Conservation (phyloP, 2,888 invertebrate genomes). For the Beris morrisii region DNA sequence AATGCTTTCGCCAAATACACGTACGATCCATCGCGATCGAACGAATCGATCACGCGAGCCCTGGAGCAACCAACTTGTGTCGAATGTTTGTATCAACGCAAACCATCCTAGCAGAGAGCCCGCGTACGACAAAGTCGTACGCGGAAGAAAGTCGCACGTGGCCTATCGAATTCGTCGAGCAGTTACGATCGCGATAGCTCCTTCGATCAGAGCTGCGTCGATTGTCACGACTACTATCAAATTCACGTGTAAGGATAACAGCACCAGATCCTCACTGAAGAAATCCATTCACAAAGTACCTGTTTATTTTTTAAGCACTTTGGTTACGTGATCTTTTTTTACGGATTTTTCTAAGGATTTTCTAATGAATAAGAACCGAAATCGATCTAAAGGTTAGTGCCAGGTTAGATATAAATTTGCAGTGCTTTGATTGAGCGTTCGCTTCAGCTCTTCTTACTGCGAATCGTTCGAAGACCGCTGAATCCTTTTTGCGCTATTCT, state of each 20-base stretch:
- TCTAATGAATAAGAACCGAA: neutral
- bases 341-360: neutral
- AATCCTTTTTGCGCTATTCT: neutral
- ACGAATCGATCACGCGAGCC: conserved; percentile 60
- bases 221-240: conserved; percentile 59
- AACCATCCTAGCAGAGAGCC: conserved; percentile 69
- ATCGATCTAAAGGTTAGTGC: conserved; percentile 8
- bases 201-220: conserved; percentile 49
- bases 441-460: neutral
- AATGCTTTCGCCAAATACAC: conserved; percentile 55
- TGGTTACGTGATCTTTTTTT: neutral
- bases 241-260: conserved; percentile 61
- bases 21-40: conserved; percentile 62
- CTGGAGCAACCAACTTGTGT: conserved; percentile 74
- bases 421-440: neutral
- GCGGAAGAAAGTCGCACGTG: conserved; percentile 59
- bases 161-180: conserved; percentile 44
- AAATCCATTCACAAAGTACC: conserved; percentile 5
- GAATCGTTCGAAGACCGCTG: neutral
- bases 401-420: neutral
- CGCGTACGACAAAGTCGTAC: conserved; percentile 64
- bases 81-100: conserved; percentile 69
- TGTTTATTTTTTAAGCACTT: conserved; percentile 6
- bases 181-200: conserved; percentile 42
- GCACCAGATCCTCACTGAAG: neutral